Base-by-base conservation (phyloP, 2,797 vertebrate genomes). In the Chrosomus eos region DNA sequence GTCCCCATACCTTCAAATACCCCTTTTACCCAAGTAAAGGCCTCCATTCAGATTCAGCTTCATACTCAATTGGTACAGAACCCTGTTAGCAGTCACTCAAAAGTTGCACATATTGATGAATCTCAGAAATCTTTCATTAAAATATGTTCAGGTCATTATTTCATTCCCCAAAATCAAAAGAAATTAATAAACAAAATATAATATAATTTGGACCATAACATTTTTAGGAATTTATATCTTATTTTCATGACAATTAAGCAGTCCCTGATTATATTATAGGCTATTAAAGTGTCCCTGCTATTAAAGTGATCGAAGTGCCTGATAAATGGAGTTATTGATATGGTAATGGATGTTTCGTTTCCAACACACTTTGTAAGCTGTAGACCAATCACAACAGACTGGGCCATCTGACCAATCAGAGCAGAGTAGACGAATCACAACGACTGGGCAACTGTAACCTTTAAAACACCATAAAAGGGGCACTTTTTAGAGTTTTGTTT, bases 11-110 rank as follows among this genome's bases (percentile, higher is more conserved):
- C 23, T 76, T 67, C 31, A 66, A 40, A 55, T 21, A 51, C 28
- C 1, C 13, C 72, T 38, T 53, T 43, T 26, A 48, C 28, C 31
- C 28, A 21, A 5, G 26, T 21, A 28, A 84, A 28, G 83, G 83
- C 76, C 83, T 85, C 83, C 76, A 72, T 71, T 84, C 75, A 85
- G 74, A 28, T 45, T 21, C 43, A 80, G 76, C 58, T 79, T 67
- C 72, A 83, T 7, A 40, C 9, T 74, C 21, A 21, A 0, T 45
- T 19, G 26, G 4, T n/a, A 14, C 58, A 60, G 11, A 60, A 26
- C n/a, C 58, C n/a, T 60, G 58, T 60, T 43, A 10, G 48, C 9
- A 75, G 11, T 75, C 45, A 36, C 21, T 55, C 5, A 55, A 16
- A 5, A 38, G 31, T 8, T 67, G 28, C 64, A 67, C 31, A 67